Evolutionary conservation across 1,140 invertebrate genomes (phyloP).

Genomic region (Halictus rubicundus): DNA sequence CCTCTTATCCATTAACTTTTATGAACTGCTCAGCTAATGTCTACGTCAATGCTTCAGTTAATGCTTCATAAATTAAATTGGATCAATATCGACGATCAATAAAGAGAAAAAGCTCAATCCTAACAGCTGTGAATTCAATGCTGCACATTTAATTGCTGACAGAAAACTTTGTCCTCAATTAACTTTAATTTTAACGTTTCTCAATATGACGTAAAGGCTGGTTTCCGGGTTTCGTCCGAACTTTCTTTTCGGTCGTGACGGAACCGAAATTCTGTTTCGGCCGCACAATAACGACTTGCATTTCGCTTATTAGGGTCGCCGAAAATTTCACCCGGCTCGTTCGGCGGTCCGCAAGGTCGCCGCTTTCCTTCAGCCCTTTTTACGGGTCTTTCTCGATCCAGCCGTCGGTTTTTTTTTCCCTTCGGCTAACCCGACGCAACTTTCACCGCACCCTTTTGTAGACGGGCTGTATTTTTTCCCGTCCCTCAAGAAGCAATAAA

Average conservation of each 20-base stretch:
- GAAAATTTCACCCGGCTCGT: conserved; percentile 19
- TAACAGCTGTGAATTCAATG: no score
- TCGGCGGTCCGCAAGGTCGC: conserved; percentile 15
- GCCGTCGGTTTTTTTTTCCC: neutral
- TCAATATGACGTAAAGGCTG: no score
- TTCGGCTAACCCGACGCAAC: conserved; percentile 46
- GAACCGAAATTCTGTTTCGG: neutral
- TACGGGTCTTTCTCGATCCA: conserved; percentile 9
- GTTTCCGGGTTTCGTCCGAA: neutral
- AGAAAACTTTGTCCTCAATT: no score
- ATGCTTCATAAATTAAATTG: no score
- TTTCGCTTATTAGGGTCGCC: neutral
- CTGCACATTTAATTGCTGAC: no score
- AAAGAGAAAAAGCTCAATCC: no score
- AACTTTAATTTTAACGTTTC: no score
- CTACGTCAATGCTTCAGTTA: no score
- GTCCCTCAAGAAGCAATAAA: conserved; percentile 62
- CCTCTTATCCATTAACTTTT: no score
- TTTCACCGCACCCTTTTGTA: conserved; percentile 76
- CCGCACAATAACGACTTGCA: neutral
- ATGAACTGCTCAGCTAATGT: no score
- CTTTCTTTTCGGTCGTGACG: neutral
- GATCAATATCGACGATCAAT: no score
- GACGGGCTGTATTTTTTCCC: neutral
- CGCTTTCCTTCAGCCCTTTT: conserved; percentile 29